Evolutionary conservation across 2,888 invertebrate species (phyloP).

Genomic region (Scaeva pyrastri): DNA sequence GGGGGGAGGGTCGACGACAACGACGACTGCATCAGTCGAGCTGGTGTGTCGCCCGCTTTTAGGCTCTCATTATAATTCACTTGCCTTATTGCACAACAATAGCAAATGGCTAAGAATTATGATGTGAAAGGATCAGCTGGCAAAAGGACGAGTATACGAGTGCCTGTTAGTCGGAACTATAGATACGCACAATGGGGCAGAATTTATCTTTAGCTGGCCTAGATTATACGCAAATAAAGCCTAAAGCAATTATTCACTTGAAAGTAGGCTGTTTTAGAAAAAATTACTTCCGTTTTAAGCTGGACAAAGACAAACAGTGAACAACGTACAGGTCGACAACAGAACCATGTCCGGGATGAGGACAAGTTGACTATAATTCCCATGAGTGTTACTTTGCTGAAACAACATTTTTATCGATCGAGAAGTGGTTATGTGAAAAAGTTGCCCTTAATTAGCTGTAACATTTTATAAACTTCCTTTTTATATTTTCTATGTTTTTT

Average conservation of each 20-base stretch:
- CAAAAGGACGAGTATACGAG: slow-evolving; percentile 1
- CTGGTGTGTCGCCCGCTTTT: neutral
- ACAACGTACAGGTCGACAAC: too few species aligned
- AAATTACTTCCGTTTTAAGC: neutral
- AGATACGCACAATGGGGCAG: neutral
- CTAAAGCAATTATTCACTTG: neutral
- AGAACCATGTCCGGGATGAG: too few species aligned
- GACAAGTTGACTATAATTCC: too few species aligned
- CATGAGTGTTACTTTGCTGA: too few species aligned
- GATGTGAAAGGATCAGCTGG: slow-evolving; percentile 11
- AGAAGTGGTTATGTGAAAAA: too few species aligned
- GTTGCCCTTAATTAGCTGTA: too few species aligned
- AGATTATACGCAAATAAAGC: neutral
- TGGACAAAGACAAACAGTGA: too few species aligned
- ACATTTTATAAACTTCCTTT: too few species aligned
- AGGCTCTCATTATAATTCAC: slow-evolving; percentile 49
- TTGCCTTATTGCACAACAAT: slow-evolving; percentile 43
- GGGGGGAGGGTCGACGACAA: neutral
- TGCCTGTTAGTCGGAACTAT: neutral
- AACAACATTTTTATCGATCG: too few species aligned
- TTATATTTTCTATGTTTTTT: too few species aligned
- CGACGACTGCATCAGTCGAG: neutral
- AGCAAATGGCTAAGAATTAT: slow-evolving; percentile 51
- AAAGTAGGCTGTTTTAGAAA: neutral
- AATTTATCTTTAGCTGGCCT: neutral